phyloP scores from a whole-genome alignment of 2,888 invertebrate species.

The Boloria selene region DNA sequence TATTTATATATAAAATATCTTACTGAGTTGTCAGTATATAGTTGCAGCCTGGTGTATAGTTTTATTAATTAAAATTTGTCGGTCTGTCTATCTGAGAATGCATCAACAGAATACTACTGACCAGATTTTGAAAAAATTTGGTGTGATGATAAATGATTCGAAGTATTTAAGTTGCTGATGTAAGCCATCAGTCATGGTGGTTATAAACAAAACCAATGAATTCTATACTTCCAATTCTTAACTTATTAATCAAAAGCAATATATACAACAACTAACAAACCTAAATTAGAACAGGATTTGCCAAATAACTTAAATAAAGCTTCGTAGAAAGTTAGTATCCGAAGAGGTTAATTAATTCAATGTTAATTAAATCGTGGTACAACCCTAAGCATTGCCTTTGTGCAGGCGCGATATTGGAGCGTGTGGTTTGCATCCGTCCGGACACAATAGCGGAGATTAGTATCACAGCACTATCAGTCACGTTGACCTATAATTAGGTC shows the following conservation, averaged over 20 bases:
- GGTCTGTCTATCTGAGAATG: no score
- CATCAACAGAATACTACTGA: no score
- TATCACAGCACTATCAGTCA: slow-evolving; percentile 64
- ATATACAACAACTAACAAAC: no score
- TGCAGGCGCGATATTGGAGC: slow-evolving; percentile 61
- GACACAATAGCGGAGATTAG: slow-evolving; percentile 66
- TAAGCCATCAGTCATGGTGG: no score
- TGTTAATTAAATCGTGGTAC: slow-evolving; percentile 36
- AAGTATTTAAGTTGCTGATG: no score
- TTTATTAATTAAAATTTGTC: no score
- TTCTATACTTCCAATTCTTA: not conserved
- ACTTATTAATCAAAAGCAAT: not conserved
- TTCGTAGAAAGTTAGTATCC: not conserved
- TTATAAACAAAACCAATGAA: not conserved
- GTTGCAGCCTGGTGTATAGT: no score
- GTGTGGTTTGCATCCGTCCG: slow-evolving; percentile 68
- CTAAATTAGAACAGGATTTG: not conserved
- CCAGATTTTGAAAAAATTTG: no score
- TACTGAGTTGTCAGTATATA: no score
- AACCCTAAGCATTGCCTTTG: slow-evolving; percentile 47
- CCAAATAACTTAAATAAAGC: slow-evolving; percentile 14
- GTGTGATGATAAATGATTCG: no score
- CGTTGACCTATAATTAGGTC: slow-evolving; percentile 35
- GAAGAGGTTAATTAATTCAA: slow-evolving; percentile 23
- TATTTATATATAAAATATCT: no score